Evolutionary conservation across 2,113 vertebrate genomes (phyloP).

Genomic region (Nerophis lumbriciformis): DNA sequence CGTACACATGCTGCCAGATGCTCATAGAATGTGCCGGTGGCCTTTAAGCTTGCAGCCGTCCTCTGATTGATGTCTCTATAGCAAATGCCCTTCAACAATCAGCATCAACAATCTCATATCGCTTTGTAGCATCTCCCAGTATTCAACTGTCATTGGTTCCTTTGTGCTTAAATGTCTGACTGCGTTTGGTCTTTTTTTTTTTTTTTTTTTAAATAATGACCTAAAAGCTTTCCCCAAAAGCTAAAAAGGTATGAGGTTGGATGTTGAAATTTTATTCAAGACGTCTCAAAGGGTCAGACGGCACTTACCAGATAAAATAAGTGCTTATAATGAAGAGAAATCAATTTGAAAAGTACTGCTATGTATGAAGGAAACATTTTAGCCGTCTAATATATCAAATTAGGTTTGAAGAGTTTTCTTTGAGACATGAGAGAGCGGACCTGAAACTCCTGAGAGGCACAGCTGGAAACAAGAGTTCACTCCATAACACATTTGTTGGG

Average conservation of each 20-base stretch:
- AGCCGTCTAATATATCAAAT: slow-evolving; percentile 12
- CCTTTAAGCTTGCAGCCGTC: slow-evolving; percentile 31
- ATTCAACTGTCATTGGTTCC: slow-evolving; percentile 47
- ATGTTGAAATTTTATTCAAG: slow-evolving; percentile 21
- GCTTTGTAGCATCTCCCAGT: slow-evolving; percentile 38
- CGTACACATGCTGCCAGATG: slow-evolving; percentile 30
- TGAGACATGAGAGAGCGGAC: background rate
- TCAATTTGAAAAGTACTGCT: slow-evolving; percentile 30
- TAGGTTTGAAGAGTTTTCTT: slow-evolving; percentile 9
- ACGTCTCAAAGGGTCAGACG: slow-evolving; percentile 11
- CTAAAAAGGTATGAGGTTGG: slow-evolving; percentile 28
- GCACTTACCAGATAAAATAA: slow-evolving; percentile 3
- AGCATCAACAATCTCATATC: slow-evolving; percentile 37
- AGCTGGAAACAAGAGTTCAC: slow-evolving; percentile 18
- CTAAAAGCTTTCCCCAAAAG: background rate
- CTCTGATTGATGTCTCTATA: slow-evolving; percentile 56
- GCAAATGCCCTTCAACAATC: slow-evolving; percentile 58
- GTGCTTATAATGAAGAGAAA: slow-evolving; percentile 26
- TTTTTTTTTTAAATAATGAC: slow-evolving; percentile 19
- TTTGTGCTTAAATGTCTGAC: slow-evolving; percentile 37
- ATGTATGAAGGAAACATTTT: slow-evolving; percentile 7
- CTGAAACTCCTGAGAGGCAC: slow-evolving; percentile 9
- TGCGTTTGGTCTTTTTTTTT: slow-evolving; percentile 30
- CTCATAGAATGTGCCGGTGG: slow-evolving; percentile 29
- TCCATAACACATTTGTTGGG: too few relatives aligned